Percentiles rank a stretch among this genome's conserved stretches.
Evolutionary conservation across 1,140 invertebrate species (phyloP).

Genomic region (Pentalonia nigronervosa): DNA sequence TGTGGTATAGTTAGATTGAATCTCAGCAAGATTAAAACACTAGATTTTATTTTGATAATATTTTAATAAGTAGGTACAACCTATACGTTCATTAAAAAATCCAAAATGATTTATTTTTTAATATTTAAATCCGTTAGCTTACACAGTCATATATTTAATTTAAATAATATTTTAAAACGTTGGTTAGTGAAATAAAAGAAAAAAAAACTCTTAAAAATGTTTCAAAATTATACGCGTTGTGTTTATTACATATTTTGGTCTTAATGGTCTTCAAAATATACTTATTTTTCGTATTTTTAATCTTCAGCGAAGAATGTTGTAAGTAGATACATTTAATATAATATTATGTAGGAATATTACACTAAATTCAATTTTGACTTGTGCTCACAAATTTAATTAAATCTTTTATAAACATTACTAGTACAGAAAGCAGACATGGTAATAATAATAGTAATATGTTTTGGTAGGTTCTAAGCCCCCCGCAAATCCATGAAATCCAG

Average conservation of each 20-base stretch:
- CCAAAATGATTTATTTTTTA: background rate
- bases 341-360: conserved; percentile 15
- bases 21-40: background rate
- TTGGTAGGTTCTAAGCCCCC: no score
- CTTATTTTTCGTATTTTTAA: background rate
- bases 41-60: background rate
- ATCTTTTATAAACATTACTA: background rate
- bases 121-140: background rate
- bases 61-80: background rate
- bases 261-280: background rate
- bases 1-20: background rate
- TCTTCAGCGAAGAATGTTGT: background rate
- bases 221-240: background rate
- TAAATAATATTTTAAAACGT: background rate
- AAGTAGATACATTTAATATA: conserved; percentile 18
- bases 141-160: background rate
- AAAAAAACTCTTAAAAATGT: background rate
- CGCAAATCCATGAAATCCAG: no score
- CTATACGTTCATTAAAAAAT: background rate
- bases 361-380: conserved; percentile 7
- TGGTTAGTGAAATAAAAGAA: background rate
- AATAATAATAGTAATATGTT: background rate
- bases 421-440: background rate
- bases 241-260: background rate
- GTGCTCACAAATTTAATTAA: conserved; percentile 19